Evolutionary conservation across 2,113 vertebrate genomes (phyloP), one percentile per base, ranked within the genome.

Genomic region (Colinus virginianus): DNA sequence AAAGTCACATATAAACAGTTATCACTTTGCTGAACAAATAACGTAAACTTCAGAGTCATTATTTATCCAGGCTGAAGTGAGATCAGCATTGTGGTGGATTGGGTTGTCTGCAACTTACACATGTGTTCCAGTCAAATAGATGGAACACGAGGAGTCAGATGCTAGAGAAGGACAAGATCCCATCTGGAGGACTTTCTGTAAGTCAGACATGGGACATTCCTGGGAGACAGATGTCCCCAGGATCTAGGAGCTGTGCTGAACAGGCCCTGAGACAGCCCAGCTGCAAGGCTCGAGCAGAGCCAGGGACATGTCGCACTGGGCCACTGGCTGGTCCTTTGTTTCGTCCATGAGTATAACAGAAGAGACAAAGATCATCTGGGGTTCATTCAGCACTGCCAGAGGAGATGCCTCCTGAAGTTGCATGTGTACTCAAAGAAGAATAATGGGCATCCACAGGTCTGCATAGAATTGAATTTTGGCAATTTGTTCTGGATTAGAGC

Each of bases 11-110:
- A 63, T 63, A 61, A 96, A 87, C 76, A 91, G 64, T 58, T 77
- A 45, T 23, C 15, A 6, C 19, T 2, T 1, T 26, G 58, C 42
- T 83, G 28, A 91, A 91, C 55, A 94, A 94, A 95, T 76, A 77
- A 93, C 78, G 77, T 11, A 45, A 69, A 26, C n/a, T 74, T 89
- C 87, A 80, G 81, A 75, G 40, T 40, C 63, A 92, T 94, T 94
- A 68, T 91, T 94, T 90, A 94, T 43, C 71, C 6, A 84, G 79
- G 55, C 77, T 91, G 87, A 93, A 86, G 69, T 58, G 76, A 94
- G 64, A 93, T 72, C 67, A 77, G 63, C 13, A 2, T 4, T 53
- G 43, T 28, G 36, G 30, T 23, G 28, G 36, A 3, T 23, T n/a
- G 32, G 28, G 53, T 4, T 20, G 32, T 56, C n/a, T 19, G 8